A percentile compares a stretch with the other conserved stretches of the same genome.
These are phyloP conservation scores for Apus apus DNA, from an alignment of 2,113 vertebrate species.

Conservation along the genomic window DNA sequence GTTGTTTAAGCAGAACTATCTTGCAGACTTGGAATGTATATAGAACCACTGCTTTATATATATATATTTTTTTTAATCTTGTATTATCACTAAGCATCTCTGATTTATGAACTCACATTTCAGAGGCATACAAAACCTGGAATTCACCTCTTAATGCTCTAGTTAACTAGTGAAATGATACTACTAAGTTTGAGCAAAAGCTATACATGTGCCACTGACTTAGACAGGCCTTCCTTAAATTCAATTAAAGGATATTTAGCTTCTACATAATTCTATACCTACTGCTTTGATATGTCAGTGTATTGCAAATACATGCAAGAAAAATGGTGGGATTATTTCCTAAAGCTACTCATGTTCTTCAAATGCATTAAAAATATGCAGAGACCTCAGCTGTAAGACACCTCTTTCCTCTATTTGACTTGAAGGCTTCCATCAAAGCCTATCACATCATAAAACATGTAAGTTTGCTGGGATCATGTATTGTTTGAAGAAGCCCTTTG, in stretches of 20 bases:
- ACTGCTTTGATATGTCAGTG: background rate
- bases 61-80: background rate
- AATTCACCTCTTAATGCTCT: background rate
- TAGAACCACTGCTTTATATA: background rate
- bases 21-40: background rate
- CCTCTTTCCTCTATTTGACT: background rate
- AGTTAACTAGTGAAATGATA: background rate
- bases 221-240: background rate
- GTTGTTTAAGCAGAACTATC: background rate
- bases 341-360: background rate
- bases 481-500: background rate
- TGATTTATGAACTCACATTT: background rate
- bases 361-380: background rate
- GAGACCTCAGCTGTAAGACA: background rate
- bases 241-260: background rate
- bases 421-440: background rate
- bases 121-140: background rate
- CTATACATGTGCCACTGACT: background rate
- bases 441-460: background rate
- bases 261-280: background rate
- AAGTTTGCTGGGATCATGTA: background rate
- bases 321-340: background rate
- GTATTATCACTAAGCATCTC: background rate
- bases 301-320: background rate
- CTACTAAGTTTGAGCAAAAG: background rate